phyloP scores from a whole-genome alignment of 1,140 invertebrate species.

The Trypoxylus dichotomus region DNA sequence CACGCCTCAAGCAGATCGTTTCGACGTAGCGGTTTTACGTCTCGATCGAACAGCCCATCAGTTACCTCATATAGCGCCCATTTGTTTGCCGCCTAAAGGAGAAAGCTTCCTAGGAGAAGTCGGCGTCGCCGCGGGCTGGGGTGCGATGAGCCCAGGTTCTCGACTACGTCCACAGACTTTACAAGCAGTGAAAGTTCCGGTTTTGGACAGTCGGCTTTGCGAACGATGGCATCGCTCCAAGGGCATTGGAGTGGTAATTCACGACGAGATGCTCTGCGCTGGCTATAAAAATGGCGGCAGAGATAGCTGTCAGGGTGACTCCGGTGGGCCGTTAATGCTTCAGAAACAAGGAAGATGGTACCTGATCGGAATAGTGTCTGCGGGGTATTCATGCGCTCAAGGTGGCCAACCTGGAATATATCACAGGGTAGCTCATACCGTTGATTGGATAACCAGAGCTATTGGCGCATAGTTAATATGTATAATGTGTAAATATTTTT shows the following conservation, averaged over 20 bases:
- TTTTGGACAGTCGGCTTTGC: conserved; percentile 82
- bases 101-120: conserved; percentile 88
- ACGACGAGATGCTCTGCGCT: conserved; percentile 96
- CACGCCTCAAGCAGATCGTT: conserved; percentile 86
- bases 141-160: conserved; percentile 84
- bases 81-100: conserved; percentile 88
- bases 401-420: conserved; percentile 92
- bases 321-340: conserved; percentile 87
- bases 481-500: not conserved
- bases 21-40: conserved; percentile 89
- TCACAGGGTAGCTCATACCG: conserved; percentile 89
- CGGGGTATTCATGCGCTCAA: conserved; percentile 91
- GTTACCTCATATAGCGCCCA: conserved; percentile 90
- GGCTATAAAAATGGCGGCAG: conserved; percentile 90
- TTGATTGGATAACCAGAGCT: conserved; percentile 80
- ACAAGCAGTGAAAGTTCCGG: conserved; percentile 90
- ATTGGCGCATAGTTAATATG: conserved; percentile 38
- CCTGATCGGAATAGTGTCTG: conserved; percentile 88
- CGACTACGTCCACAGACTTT: conserved; percentile 85
- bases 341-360: conserved; percentile 85
- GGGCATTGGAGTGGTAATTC: conserved; percentile 90
- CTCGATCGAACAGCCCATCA: conserved; percentile 86
- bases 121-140: conserved; percentile 93
- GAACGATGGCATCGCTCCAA: conserved; percentile 77
- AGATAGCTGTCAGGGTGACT: conserved; percentile 76